Evolutionary conservation across 2,113 vertebrate genomes (phyloP), one percentile per base, ranked within the genome.

Genomic region (Tylochromis polylepis): DNA sequence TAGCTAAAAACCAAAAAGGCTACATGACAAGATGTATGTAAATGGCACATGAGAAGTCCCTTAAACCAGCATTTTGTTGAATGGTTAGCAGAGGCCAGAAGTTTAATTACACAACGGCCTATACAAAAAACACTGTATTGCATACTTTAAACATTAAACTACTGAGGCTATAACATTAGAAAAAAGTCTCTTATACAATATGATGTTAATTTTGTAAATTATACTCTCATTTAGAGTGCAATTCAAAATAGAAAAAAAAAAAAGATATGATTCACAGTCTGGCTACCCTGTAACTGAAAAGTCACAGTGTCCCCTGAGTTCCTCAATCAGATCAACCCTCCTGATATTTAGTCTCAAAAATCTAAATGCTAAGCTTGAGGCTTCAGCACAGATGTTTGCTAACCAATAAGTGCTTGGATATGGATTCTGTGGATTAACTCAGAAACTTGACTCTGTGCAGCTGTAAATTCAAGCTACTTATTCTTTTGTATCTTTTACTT

Each of bases 261-360:
- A 41, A 27, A 27, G 5, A 16, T 24, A 9, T 70, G 65, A 43
- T 43, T 70, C 12, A 43, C n/a, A 15, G 12, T 24, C 65, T 24
- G 36, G n/a, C n/a, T 24, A 27, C 0, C 12, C 22, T 18, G 14
- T 72, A 0, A 46, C 16, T 27, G 65, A 72, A 72, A 70, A 46
- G 65, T 24, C 36, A 22, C 36, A 22, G 12, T 43, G 36, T 70
- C n/a, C n/a, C n/a, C 36, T 43, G 36, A 24, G 7, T 27, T 72
- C 15, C 67, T 72, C 38, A 27, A 27, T 72, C 22, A 16, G 38
- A 27, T 46, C 22, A 43, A 72, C 22, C 9, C 65, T 46, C 0
- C 22, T 16, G 22, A 27, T 46, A 12, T 46, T 27, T 43, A 15
- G n/a, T 70, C 36, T 70, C 11, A 70, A 41, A 72, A 70, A 1